Evolutionary conservation across 2,113 vertebrate species (phyloP).

Genomic region (Heterotis niloticus): DNA sequence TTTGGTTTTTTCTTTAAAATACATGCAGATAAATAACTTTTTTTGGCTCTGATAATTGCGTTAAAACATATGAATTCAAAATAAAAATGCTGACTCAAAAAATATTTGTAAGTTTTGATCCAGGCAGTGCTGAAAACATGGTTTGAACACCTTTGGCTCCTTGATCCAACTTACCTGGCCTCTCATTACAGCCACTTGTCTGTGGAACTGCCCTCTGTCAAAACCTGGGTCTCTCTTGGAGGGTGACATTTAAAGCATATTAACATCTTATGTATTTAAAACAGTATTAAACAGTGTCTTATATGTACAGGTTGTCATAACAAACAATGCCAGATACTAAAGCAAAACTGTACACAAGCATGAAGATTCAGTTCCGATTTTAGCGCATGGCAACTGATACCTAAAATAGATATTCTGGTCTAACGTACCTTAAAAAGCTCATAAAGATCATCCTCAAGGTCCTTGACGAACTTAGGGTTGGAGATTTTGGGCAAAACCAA

Average conservation of each 20-base stretch:
- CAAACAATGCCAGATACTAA: background rate
- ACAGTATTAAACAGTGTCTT: background rate
- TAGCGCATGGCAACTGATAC: background rate
- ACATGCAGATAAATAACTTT: too few relatives aligned
- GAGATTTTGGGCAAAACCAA: slow-evolving; percentile 91
- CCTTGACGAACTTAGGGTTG: slow-evolving; percentile 93
- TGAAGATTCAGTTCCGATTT: too few relatives aligned
- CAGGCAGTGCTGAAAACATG: too few relatives aligned
- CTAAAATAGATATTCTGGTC: background rate
- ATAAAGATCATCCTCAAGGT: slow-evolving; percentile 93
- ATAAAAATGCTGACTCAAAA: too few relatives aligned
- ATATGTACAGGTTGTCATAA: background rate
- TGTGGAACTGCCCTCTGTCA: slow-evolving; percentile 93
- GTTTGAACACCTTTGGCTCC: too few relatives aligned
- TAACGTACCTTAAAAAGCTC: slow-evolving; percentile 89
- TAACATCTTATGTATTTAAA: background rate
- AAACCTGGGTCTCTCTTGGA: slow-evolving; percentile 94
- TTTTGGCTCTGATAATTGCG: too few relatives aligned
- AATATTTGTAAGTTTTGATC: too few relatives aligned
- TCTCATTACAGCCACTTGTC: slow-evolving; percentile 95
- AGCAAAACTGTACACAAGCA: too few relatives aligned
- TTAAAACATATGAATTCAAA: too few relatives aligned
- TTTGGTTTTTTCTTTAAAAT: too few relatives aligned
- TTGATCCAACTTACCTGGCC: slow-evolving; percentile 77
- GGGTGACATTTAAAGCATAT: slow-evolving; percentile 28